phyloP scores from a whole-genome alignment of 2,113 vertebrate genomes.

The Cnemophilus loriae region DNA sequence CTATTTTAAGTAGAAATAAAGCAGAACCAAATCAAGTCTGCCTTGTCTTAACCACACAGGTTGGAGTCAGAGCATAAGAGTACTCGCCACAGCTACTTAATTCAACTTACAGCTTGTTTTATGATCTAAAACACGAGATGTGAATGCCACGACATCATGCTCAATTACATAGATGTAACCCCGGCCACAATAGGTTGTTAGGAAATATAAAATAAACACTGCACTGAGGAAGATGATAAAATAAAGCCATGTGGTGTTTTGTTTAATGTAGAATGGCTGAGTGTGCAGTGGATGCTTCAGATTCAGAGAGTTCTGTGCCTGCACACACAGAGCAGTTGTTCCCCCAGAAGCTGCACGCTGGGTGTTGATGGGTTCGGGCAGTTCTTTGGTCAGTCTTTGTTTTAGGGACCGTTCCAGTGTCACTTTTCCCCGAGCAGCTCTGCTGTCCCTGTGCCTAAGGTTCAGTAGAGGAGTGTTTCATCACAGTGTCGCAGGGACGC shows the following conservation, averaged over 20 bases:
- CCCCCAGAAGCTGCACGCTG: neutral
- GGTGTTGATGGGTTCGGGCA: rapidly evolving
- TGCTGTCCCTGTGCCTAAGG: rapidly evolving
- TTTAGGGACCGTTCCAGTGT: neutral
- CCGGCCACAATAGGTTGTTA: neutral
- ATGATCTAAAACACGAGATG: neutral
- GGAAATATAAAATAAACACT: neutral
- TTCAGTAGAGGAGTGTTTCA: neutral
- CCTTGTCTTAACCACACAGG: neutral
- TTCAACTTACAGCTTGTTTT: neutral
- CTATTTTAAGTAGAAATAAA: neutral
- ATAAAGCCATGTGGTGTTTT: neutral
- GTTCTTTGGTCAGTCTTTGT: neutral
- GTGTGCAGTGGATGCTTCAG: neutral
- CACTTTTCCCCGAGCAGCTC: rapidly evolving
- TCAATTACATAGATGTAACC: neutral
- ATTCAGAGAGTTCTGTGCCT: neutral
- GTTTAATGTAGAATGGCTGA: neutral
- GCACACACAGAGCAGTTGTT: rapidly evolving
- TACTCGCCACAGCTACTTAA: rapidly evolving
- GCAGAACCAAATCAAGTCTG: neutral
- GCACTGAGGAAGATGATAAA: neutral
- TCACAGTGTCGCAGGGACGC: neutral
- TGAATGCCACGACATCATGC: rapidly evolving
- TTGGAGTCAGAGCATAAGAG: rapidly evolving